phyloP scores from a whole-genome alignment of 2,888 invertebrate genomes.

The Trileptium ribeirensis region DNA sequence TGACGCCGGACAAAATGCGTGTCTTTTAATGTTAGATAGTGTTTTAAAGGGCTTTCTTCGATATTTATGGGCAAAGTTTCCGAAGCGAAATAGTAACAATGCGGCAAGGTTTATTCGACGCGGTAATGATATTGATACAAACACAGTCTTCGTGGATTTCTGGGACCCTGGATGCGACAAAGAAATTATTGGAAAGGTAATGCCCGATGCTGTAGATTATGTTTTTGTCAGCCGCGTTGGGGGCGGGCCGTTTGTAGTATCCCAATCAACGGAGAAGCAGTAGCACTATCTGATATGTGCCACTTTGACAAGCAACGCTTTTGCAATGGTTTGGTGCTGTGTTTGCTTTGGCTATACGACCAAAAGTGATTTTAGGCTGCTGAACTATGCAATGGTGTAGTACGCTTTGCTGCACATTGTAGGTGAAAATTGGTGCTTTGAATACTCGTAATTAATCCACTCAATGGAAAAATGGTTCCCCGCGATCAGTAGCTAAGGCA shows the following conservation, averaged over 20 bases:
- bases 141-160: too few species aligned
- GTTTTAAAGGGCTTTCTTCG: neutral
- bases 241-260: neutral
- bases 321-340: too few species aligned
- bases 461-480: too few species aligned
- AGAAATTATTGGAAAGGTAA: neutral
- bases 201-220: neutral
- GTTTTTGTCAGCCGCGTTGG: neutral
- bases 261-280: neutral
- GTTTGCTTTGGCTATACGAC: too few species aligned
- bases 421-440: too few species aligned
- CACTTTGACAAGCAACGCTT: too few species aligned
- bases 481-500: too few species aligned
- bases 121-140: neutral
- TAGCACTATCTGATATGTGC: too few species aligned
- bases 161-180: neutral
- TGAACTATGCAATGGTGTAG: too few species aligned
- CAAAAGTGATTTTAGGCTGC: too few species aligned
- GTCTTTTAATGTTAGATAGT: slow-evolving; percentile 63
- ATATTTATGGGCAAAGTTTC: slow-evolving; percentile 13
- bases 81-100: neutral
- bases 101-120: neutral
- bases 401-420: too few species aligned
- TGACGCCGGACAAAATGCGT: slow-evolving; percentile 96
- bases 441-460: too few species aligned